phyloP scores from a whole-genome alignment of 2,113 vertebrate genomes.

The Hippocampus comes region DNA sequence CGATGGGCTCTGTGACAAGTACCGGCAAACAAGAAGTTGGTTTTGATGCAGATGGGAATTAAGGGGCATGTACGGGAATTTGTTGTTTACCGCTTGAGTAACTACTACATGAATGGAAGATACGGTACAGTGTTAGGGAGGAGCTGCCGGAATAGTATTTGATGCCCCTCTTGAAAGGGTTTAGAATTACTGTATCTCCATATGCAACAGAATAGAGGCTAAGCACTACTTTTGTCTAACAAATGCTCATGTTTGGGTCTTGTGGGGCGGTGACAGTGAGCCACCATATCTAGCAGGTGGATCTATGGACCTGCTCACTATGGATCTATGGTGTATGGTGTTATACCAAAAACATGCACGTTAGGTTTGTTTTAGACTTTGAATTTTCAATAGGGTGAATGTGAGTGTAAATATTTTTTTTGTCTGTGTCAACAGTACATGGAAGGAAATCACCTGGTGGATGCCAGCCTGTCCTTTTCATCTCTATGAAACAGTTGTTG shows the following conservation, averaged over 20 bases:
- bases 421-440: neutral
- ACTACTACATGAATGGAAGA: neutral
- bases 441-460: conserved; percentile 77
- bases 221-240: no score
- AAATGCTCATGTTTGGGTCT: no score
- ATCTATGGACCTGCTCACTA: no score
- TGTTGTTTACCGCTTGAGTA: neutral
- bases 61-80: neutral
- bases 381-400: neutral
- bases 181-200: no score
- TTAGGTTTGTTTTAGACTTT: neutral
- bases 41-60: neutral
- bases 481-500: conserved; percentile 82
- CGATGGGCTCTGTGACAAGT: conserved; percentile 72
- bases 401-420: neutral
- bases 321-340: no score
- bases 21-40: neutral
- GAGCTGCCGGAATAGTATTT: no score
- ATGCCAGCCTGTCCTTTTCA: conserved; percentile 76
- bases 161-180: no score
- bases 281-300: no score
- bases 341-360: neutral
- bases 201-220: no score
- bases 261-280: no score
- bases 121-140: neutral